phyloP scores from a whole-genome alignment of 2,797 vertebrate genomes.

The Schizopygopsis pylzovi region DNA sequence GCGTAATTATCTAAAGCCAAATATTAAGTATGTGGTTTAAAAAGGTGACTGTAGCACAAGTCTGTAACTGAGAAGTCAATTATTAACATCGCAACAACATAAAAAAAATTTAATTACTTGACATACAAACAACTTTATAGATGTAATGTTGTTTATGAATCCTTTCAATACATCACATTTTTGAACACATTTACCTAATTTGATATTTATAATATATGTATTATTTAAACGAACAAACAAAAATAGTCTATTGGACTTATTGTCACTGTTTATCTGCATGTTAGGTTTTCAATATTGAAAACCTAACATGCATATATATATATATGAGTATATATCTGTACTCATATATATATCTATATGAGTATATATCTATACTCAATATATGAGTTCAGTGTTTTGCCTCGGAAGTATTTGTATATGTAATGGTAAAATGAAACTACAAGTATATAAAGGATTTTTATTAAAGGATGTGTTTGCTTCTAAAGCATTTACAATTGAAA shows the following conservation, averaged over 20 bases:
- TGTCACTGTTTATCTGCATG: background rate
- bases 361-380: no score
- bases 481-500: background rate
- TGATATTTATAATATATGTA: background rate
- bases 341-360: no score
- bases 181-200: background rate
- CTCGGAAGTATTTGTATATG: background rate
- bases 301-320: no score
- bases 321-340: no score
- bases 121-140: background rate
- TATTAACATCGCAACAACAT: background rate
- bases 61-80: background rate
- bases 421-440: background rate
- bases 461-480: background rate
- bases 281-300: background rate
- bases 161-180: background rate
- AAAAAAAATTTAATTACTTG: background rate
- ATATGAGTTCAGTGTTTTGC: background rate
- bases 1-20: background rate
- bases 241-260: background rate
- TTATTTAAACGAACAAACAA: background rate
- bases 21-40: background rate
- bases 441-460: background rate
- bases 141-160: background rate
- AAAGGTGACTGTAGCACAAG: background rate